A percentile compares a stretch with the other conserved stretches of the same genome.
These are phyloP conservation scores for Grammomys dolichurus DNA, from an alignment of 2,113 vertebrate genomes.

Conservation along the genomic window DNA sequence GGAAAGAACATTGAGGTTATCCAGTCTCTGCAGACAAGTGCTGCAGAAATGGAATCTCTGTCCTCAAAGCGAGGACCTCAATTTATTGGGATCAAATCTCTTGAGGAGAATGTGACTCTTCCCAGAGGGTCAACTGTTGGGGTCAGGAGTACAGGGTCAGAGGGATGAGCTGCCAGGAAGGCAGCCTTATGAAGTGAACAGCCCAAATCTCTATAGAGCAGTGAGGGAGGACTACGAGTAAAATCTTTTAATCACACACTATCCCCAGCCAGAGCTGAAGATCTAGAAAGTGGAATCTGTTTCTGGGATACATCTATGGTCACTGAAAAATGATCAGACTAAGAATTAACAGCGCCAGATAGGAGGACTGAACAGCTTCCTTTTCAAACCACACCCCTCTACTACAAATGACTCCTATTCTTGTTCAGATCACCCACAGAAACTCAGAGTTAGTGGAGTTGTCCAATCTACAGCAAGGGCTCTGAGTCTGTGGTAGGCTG, in stretches of 20 bases:
- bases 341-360: neutral
- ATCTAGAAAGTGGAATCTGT: neutral
- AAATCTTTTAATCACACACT: neutral
- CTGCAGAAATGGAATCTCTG: constrained; percentile 41
- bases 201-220: neutral
- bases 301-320: neutral
- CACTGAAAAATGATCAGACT: neutral
- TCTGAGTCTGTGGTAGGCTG: neutral
- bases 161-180: neutral
- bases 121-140: constrained; percentile 34
- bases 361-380: neutral
- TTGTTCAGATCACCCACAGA: neutral
- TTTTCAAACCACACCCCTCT: neutral
- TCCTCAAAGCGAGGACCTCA: constrained; percentile 69
- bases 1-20: constrained; percentile 58
- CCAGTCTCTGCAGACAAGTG: constrained; percentile 73
- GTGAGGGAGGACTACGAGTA: neutral
- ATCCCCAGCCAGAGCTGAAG: neutral
- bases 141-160: neutral
- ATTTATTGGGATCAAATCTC: constrained; percentile 61
- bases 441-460: neutral
- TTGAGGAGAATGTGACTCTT: constrained; percentile 36
- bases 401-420: neutral
- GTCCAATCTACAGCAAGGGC: neutral
- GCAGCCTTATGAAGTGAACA: neutral